Conservation (phyloP, 2,797 vertebrate genomes). For the Acipenser ruthenus region DNA sequence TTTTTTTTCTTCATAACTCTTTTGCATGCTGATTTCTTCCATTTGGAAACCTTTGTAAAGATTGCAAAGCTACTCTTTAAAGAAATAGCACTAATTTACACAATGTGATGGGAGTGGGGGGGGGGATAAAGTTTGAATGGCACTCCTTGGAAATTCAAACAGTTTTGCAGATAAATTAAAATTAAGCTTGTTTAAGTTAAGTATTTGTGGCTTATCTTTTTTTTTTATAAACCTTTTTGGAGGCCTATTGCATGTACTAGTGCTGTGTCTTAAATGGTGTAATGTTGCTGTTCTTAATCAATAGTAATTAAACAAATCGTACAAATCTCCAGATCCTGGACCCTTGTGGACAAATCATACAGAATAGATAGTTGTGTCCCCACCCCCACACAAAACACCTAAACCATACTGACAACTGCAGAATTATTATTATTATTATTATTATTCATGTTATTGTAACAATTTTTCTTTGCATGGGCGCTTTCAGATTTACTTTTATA, state of each 20-base stretch:
- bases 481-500: conserved; percentile 5
- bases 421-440: not conserved
- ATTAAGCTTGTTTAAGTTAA: conserved; percentile 69
- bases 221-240: conserved; percentile 25
- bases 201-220: conserved; percentile 20
- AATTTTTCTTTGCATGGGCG: conserved; percentile 3
- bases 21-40: conserved; percentile 65
- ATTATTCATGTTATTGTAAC: not conserved
- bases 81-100: conserved; percentile 38
- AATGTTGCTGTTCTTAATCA: conserved; percentile 52
- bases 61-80: conserved; percentile 48
- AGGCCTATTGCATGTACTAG: conserved; percentile 62
- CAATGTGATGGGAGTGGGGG: conserved; percentile 41
- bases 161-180: conserved; percentile 75
- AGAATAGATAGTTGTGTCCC: not conserved
- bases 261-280: conserved; percentile 45
- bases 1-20: conserved; percentile 14
- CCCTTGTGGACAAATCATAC: conserved; percentile 13
- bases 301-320: conserved; percentile 27
- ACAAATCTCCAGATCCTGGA: conserved; percentile 41
- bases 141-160: conserved; percentile 72
- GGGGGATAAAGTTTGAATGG: conserved; percentile 41
- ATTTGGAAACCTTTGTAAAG: conserved; percentile 54
- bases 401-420: not conserved
- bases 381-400: not conserved